Base-by-base conservation (phyloP, 2,113 vertebrate species). In the Etheostoma cragini region DNA sequence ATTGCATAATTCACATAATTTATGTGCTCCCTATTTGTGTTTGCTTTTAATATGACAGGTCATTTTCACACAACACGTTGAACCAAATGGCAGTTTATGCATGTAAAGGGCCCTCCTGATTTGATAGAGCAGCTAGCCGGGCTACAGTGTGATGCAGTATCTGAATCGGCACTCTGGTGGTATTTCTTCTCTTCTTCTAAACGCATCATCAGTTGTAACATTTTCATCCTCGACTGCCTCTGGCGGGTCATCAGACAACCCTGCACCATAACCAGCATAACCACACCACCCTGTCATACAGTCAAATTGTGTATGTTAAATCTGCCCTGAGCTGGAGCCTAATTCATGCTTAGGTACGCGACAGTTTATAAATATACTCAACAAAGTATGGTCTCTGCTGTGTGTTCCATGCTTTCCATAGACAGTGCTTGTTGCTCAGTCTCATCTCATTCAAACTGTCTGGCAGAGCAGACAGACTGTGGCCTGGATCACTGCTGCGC, bases 401-500 rank as follows among this genome's bases (percentile, higher is more conserved):
- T 53, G n/a, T 24, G 60, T 68, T 73, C 56, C 47, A 77, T 62
- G 24, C 58, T 80, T 82, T 86, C 79, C 83, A 53, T 78, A 63
- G 67, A 65, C 69, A 49, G 49, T 45, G 54, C 63, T 72, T 82
- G 47, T 75, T 85, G 81, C 82, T 81, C 54, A 57, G 67, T 76
- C 79, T 87, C 54, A 67, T 81, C 74, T 87, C 46, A 70, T 72
- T 82, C 38, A 69, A 71, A 67, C 82, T 73, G 60, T 86, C 73
- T 82, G 75, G 75, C 58, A 77, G 47, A 42, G 50, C 64, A 83
- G 54, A 58, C 85, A 84, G 90, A 88, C 81, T 91, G 80, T 61
- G 87, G 85, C 73, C 85, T 87, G 83, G 83, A 91, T 87, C 67
- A n/a, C 65, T 69, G 81, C 78, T 80, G 60, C 38, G 17, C 69